Evolutionary conservation across 2,888 invertebrate species (phyloP), one percentile per base, ranked within the genome.

Genomic region (Torymus auratus): DNA sequence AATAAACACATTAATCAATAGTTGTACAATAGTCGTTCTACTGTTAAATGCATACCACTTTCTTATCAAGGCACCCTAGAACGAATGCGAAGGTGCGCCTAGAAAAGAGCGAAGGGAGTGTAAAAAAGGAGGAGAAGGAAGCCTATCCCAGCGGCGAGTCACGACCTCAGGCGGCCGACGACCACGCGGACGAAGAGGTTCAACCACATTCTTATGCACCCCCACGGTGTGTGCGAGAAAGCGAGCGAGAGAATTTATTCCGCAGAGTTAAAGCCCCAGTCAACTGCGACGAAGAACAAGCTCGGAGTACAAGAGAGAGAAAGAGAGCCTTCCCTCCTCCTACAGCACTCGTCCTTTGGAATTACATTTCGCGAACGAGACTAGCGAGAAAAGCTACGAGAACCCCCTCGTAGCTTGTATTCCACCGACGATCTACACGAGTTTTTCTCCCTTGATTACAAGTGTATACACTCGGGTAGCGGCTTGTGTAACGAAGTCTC

Each of bases 141-240:
- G 41, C 53, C 72, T 71, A 41, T 28, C 61, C 64, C 65, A 78
- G 71, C 78, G 76, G 70, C 82, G 72, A 78, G 78, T 78, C 78
- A 78, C 68, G 72, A 71, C 62, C 69, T 78, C 75, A 60, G 69
- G 10, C 67, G 69, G 10, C 67, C 61, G 75, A 78, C 61, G 75
- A 78, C 67, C 58, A 60, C 23, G 81, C 75, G 62, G 65, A 65
- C 61, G 65, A 81, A 82, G 83, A 83, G 69, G 77, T 78, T 83
- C 70, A 82, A 80, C 84, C 83, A 80, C 83, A 83, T 83, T 83
- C 83, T 83, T 83, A 83, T 67, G 69, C 82, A 80, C 80, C 80
- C 79, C 78, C 61, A n/a, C 41, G 61, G 15, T 17, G 53, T 55
- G 58, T 20, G 17, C 61, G 50, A 23, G 58, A 20, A 41, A 68